phyloP scores from a whole-genome alignment of 2,797 vertebrate genomes.

The Myotis myotis region DNA sequence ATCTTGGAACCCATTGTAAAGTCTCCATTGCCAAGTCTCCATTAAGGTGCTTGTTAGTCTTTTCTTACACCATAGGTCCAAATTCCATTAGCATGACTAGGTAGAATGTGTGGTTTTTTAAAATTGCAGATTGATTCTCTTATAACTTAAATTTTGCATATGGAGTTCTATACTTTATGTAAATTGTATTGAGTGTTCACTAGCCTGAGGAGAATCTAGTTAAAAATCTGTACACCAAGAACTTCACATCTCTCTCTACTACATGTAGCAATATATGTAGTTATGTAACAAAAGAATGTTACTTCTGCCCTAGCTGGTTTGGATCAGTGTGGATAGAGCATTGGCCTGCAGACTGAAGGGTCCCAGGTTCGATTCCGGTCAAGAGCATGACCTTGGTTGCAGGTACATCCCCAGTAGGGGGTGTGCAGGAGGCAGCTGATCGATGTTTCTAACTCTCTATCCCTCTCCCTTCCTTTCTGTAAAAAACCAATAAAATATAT shows the following conservation, averaged over 20 bases:
- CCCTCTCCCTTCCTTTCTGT: too few relatives aligned
- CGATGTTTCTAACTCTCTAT: too few relatives aligned
- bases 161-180: not conserved
- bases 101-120: not conserved
- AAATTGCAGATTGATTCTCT: not conserved
- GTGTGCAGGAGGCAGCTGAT: too few relatives aligned
- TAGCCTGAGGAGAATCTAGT: not conserved
- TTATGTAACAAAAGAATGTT: slow-evolving; percentile 8
- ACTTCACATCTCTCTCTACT: not conserved
- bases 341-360: too few relatives aligned
- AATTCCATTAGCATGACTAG: not conserved
- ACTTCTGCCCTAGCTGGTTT: not conserved
- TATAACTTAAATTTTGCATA: slow-evolving; percentile 13
- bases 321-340: too few relatives aligned
- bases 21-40: not conserved
- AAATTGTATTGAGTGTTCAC: not conserved
- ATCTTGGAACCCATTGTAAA: not conserved
- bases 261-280: not conserved
- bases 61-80: not conserved
- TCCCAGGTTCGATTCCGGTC: too few relatives aligned
- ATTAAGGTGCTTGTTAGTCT: not conserved
- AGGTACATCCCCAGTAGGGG: too few relatives aligned
- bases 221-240: not conserved
- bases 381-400: too few relatives aligned
- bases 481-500: too few relatives aligned